phyloP scores from a whole-genome alignment of 35 echinoderm and acorn worm species.

The Antedon bifida region DNA sequence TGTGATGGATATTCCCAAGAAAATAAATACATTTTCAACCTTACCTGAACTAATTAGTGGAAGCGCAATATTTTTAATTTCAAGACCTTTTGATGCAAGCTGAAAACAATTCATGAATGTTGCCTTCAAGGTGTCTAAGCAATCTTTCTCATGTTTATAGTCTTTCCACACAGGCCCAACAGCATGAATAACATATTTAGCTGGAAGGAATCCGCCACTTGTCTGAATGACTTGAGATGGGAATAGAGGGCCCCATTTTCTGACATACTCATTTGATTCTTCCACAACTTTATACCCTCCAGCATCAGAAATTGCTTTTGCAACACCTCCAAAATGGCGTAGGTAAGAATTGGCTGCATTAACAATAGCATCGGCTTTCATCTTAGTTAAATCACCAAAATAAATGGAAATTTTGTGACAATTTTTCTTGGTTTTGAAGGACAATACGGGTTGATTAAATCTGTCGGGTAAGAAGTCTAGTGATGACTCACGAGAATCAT shows the following conservation, averaged over 20 bases:
- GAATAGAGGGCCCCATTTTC: constrained; percentile 23
- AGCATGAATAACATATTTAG: constrained; percentile 32
- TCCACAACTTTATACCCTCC: constrained; percentile 4
- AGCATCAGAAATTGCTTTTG: constrained; percentile 15
- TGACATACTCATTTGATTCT: constrained; percentile 19
- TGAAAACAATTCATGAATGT: constrained; percentile 28
- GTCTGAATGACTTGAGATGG: constrained; percentile 21
- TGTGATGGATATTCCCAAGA: no score
- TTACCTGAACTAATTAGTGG: constrained; percentile 42
- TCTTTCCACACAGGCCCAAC: constrained; percentile 38
- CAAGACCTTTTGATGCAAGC: constrained; percentile 1
- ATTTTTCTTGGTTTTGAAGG: neutral
- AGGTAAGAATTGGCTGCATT: constrained; percentile 33
- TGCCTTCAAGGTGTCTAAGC: constrained; percentile 14
- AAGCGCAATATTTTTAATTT: constrained; percentile 3
- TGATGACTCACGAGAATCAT: no score
- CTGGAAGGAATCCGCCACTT: constrained; percentile 18
- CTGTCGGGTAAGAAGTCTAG: neutral
- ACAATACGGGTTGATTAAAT: neutral
- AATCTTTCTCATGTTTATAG: constrained; percentile 22
- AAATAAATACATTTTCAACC: no score
- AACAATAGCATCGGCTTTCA: constrained; percentile 25
- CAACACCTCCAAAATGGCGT: constrained; percentile 28
- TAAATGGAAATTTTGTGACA: constrained; percentile 5
- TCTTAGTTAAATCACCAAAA: constrained; percentile 13